phyloP scores from a whole-genome alignment of 2,797 vertebrate species.

The Fundulus diaphanus region DNA sequence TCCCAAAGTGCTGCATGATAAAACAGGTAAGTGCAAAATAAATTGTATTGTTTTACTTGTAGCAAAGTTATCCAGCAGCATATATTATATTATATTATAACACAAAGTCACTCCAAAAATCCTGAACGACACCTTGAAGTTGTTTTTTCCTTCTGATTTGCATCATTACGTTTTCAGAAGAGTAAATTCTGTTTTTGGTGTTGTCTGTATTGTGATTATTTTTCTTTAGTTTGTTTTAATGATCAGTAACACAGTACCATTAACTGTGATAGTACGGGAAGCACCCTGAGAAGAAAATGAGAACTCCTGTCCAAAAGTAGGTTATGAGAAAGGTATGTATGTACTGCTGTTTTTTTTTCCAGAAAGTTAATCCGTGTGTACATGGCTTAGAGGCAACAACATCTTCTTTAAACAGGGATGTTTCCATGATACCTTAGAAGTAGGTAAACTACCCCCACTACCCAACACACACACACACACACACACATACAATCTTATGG shows the following conservation, averaged over 20 bases:
- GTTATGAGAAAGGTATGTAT: slow-evolving; percentile 68
- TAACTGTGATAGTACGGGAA: slow-evolving; percentile 1
- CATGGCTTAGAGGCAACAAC: slow-evolving; percentile 61
- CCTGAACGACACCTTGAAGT: not conserved
- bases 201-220: not conserved
- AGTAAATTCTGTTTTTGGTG: not conserved
- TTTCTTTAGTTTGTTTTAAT: not conserved
- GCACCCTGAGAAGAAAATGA: not conserved
- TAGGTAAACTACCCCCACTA: slow-evolving; percentile 33
- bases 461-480: slow-evolving; percentile 32
- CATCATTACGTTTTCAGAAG: not conserved
- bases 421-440: slow-evolving; percentile 62
- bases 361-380: slow-evolving; percentile 63
- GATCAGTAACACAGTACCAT: not conserved
- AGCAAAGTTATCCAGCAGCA: not conserved
- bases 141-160: not conserved
- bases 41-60: not conserved
- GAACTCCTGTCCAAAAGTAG: slow-evolving; percentile 43
- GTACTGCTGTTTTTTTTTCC: slow-evolving; percentile 48
- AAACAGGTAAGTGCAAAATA: too few relatives aligned
- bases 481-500: slow-evolving; percentile 81
- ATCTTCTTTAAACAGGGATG: slow-evolving; percentile 54
- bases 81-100: not conserved
- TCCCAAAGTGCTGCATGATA: too few relatives aligned
- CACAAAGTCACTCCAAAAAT: not conserved